A percentile compares a stretch with the other conserved stretches of the same genome.
Evolutionary conservation across 1,140 invertebrate species (phyloP).

Genomic region (Spodoptera litura): DNA sequence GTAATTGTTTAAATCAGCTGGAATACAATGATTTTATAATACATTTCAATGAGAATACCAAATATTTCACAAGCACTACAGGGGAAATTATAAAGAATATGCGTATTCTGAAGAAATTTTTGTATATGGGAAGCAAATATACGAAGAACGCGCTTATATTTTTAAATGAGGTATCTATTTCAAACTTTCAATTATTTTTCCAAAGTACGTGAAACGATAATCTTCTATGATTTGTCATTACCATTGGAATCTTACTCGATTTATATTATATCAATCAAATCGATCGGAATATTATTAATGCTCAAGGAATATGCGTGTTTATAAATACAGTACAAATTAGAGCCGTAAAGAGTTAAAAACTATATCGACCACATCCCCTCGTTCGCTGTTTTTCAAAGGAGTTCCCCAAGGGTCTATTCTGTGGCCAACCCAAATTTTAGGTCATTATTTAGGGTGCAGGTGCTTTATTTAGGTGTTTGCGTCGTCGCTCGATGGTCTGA

Average conservation of each 20-base stretch:
- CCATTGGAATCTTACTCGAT: too few species aligned
- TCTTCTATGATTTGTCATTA: too few species aligned
- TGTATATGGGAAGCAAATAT: constrained; percentile 74
- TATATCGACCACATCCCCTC: neutral
- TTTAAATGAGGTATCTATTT: constrained; percentile 69
- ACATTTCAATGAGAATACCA: constrained; percentile 77
- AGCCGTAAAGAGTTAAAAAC: too few species aligned
- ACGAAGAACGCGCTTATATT: constrained; percentile 75
- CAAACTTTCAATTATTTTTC: too few species aligned
- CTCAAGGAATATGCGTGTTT: too few species aligned
- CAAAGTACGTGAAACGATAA: too few species aligned
- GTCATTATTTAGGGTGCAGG: too few species aligned
- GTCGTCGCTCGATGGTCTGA: too few species aligned
- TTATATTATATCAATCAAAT: too few species aligned
- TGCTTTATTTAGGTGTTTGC: too few species aligned
- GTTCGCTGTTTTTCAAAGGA: neutral
- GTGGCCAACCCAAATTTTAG: neutral
- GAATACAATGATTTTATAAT: constrained; percentile 78
- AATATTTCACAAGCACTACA: constrained; percentile 64
- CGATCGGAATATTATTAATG: too few species aligned
- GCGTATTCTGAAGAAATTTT: constrained; percentile 74
- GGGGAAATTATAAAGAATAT: constrained; percentile 81
- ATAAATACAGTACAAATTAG: too few species aligned
- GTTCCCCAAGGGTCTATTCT: constrained; percentile 15
- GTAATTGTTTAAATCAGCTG: constrained; percentile 70